A percentile compares a stretch with the other conserved stretches of the same genome.
Conservation (phyloP, 2,113 vertebrate genomes). For the Aptenodytes forsteri region DNA sequence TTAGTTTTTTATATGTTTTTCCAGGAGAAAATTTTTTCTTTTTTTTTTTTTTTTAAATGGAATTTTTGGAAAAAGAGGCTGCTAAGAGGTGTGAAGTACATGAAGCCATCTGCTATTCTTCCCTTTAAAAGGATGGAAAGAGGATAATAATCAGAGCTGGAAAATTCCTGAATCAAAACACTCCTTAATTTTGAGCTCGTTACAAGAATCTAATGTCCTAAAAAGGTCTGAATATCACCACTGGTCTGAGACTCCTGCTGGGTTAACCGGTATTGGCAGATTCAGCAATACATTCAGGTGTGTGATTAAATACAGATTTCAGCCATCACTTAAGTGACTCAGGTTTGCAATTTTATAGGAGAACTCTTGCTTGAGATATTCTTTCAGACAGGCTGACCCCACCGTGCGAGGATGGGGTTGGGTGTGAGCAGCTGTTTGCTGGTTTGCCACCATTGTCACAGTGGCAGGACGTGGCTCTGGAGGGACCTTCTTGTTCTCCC, state of each 20-base stretch:
- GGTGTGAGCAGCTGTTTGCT: not conserved
- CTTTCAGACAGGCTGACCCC: not conserved
- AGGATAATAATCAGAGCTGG: not conserved
- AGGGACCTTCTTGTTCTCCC: not conserved
- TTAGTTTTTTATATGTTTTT: not conserved
- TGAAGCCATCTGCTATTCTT: not conserved
- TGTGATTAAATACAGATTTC: not conserved
- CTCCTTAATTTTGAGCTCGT: not conserved
- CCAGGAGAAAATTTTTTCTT: not conserved
- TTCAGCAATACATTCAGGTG: not conserved
- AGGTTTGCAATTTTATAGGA: not conserved
- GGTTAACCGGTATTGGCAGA: too few relatives aligned
- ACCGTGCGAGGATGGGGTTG: accelerated
- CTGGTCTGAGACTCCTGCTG: not conserved
- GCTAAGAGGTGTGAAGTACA: not conserved
- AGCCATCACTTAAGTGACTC: not conserved
- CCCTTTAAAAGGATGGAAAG: not conserved
- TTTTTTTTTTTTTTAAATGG: not conserved
- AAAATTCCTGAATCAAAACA: not conserved
- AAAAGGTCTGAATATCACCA: not conserved
- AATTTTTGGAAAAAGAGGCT: not conserved
- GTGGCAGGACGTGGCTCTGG: not conserved
- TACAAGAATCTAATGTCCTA: not conserved
- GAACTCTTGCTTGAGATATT: not conserved
- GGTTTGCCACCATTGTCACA: not conserved